Percentiles rank a stretch among this genome's conserved stretches.
phyloP scores from a whole-genome alignment of 1,140 invertebrate species.

The Acromyrmex charruanus region DNA sequence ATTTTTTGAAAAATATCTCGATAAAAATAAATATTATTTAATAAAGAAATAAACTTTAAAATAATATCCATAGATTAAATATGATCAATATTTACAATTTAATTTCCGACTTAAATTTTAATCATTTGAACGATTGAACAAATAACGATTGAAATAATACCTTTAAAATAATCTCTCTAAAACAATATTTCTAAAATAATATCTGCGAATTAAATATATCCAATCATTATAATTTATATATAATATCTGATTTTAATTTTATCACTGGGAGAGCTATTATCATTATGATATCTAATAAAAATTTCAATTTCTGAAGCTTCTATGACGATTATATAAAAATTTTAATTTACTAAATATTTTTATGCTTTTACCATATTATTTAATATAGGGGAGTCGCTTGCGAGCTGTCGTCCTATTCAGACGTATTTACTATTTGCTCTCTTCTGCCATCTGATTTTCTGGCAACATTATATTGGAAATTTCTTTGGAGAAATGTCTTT shows the following conservation, averaged over 20 bases:
- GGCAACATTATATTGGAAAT: too few species aligned
- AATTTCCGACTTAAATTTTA: too few species aligned
- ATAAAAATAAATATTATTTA: background rate
- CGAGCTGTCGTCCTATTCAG: too few species aligned
- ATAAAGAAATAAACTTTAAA: background rate
- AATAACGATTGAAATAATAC: too few species aligned
- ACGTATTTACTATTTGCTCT: too few species aligned
- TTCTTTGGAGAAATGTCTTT: too few species aligned
- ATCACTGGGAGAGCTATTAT: background rate
- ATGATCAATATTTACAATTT: too few species aligned
- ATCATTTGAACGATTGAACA: too few species aligned
- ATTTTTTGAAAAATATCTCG: background rate
- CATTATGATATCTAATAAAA: background rate
- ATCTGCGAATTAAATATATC: background rate
- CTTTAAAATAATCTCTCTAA: too few species aligned
- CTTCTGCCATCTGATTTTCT: too few species aligned
- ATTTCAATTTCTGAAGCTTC: background rate
- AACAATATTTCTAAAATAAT: too few species aligned
- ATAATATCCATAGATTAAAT: background rate
- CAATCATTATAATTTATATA: background rate
- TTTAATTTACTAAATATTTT: background rate
- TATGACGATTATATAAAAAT: slow-evolving; percentile 1
- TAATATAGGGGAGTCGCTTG: background rate
- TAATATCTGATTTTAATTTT: background rate
- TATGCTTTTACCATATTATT: background rate